Evolutionary conservation across 2,888 invertebrate genomes (phyloP), one percentile per base, ranked within the genome.

Genomic region (Patella depressa): DNA sequence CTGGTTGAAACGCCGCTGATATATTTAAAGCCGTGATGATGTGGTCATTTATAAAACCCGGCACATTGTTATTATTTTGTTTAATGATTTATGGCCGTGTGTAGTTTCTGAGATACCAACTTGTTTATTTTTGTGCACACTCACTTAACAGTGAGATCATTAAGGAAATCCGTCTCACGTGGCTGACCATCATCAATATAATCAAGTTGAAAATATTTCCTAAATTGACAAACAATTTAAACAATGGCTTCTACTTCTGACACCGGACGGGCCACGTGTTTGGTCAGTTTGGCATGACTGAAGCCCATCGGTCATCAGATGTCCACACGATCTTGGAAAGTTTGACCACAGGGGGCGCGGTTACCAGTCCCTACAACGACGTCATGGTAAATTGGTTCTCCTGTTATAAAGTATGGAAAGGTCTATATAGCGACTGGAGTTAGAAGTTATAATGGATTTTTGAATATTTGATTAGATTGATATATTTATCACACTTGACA

Each of bases 401-500:
- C 65, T 14, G 24, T 24, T 19, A 65, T 65, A 65, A 65, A 19
- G 19, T 19, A 15, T 65, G 65, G 19, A 65, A 24, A 24, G 12
- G 65, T 65, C 65, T 24, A 65, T 65, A 24, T 19, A 65, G 24
- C 65, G 19, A 24, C 65, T 15, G 65, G 24, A 65, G 65, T 65
- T 24, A 12, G 24, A 24, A 24, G 19, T 24, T 65, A 65, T 65
- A 65, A 65, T 65, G 24, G 65, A 24, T 24, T 65, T 65, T 65
- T 65, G 65, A 65, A 65, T 65, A 65, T 65, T 65, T 65, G 65
- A 65, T 65, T 65, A 65, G 65, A 24, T 65, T 65, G 65, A 65
- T 65, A 65, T 65, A 65, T 65, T 65, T 65, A 65, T 65, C 65
- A 65, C 65, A 65, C 65, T 65, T 19, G 65, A 19, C 65, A 65